phyloP scores from a whole-genome alignment of 2,888 invertebrate species.

The Patella pellucida region DNA sequence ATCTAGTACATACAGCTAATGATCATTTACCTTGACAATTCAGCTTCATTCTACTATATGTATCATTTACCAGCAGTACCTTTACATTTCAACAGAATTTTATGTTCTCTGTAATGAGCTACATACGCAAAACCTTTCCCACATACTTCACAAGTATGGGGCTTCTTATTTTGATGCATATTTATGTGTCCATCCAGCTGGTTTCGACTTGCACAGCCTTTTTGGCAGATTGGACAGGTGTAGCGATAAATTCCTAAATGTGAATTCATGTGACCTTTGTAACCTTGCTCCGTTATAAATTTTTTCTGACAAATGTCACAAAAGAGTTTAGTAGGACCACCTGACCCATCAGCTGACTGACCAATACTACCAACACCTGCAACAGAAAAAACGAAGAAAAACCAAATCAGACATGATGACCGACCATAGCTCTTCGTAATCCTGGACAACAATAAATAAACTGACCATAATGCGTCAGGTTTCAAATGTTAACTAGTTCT shows the following conservation, averaged over 20 bases:
- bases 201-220: neutral
- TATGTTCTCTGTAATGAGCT: no score
- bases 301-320: neutral
- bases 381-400: neutral
- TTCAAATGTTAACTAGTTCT: no score
- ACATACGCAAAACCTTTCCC: neutral
- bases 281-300: neutral
- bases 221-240: neutral
- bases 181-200: neutral
- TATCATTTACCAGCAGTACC: no score
- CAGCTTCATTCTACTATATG: no score
- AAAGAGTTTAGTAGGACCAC: neutral
- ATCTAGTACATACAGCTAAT: no score
- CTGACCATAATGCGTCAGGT: no score
- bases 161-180: neutral
- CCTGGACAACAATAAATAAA: no score
- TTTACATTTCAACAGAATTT: no score
- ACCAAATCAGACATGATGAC: no score
- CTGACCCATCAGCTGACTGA: neutral
- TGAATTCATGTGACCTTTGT: slow-evolving; percentile 1
- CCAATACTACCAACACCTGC: neutral
- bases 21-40: no score
- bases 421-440: no score
- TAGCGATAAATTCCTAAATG: neutral
- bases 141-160: slow-evolving; percentile 1